Base-by-base conservation (phyloP, 2,113 vertebrate species). In the Thamnaconus septentrionalis region DNA sequence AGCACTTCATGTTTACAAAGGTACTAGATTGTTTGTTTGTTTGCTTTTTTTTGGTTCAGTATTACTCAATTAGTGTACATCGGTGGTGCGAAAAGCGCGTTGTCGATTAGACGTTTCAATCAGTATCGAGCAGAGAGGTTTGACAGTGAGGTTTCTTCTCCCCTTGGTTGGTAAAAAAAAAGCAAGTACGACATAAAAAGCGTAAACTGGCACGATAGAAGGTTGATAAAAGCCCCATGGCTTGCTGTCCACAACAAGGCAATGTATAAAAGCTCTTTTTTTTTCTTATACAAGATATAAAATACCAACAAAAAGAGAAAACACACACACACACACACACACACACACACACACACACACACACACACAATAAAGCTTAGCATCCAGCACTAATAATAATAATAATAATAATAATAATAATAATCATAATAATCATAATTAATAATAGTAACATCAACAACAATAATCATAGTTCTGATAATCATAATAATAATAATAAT, bases 301-400 rank as follows among this genome's bases (percentile, higher is more conserved):
- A 92, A 90, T 86, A 90, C 86, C 59, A 75, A 89, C 90, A 76
- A 87, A 86, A 63, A 79, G 89, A 89, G 41, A 43, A 43, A 9
- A 42, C 5, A 45, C 5, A 45, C 5, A 31, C 18, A 31, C 18
- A 31, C 18, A 31, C 18, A 31, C 5, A 45, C 7, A 45, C 44
- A 45, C 44, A 45, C 44, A 45, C 44, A 45, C 44, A 45, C 44
- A 45, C 44, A 45, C 44, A 45, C 44, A 45, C 50, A 52, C n/a
- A 31, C 50, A n/a, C 81, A 81, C 80, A 86, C 87, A 79, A 88
- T 92, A 91, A 92, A 93, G 91, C 91, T 91, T 90, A 93, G 90
- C 89, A 91, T 92, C 89, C 90, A 91, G 91, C 90, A 91, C 87
- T 86, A 46, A 46, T 46, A 46, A 46, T 46, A 46, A 46, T 46